These are phyloP conservation scores for Hydropsyche betteni DNA, from an alignment of 2,888 invertebrate genomes.

Conservation along the genomic window DNA sequence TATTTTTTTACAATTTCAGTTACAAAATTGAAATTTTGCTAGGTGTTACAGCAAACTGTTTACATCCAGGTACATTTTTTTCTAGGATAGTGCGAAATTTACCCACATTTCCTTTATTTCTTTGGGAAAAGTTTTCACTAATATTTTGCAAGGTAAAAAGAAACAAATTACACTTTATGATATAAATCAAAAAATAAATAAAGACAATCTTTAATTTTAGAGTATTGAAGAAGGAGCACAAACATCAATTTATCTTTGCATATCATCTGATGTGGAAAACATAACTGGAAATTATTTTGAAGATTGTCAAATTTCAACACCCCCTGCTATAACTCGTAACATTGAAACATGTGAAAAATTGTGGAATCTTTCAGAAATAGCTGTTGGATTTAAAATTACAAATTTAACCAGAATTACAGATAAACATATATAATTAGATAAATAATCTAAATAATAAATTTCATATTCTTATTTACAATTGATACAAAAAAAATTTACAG, in stretches of 20 bases:
- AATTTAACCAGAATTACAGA: background rate
- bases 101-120: constrained; percentile 60
- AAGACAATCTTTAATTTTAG: constrained; percentile 61
- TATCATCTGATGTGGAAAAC: constrained; percentile 66
- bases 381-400: constrained; percentile 56
- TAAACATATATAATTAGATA: background rate
- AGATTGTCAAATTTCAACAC: constrained; percentile 64
- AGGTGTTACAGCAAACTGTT: constrained; percentile 73
- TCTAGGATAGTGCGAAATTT: constrained; percentile 73
- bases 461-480: too few relatives aligned
- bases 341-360: constrained; percentile 66
- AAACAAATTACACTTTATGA: too few relatives aligned
- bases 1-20: background rate
- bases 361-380: constrained; percentile 72
- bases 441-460: too few relatives aligned
- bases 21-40: constrained; percentile 46
- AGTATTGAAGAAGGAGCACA: constrained; percentile 72
- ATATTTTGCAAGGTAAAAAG: constrained; percentile 43
- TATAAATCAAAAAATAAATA: background rate
- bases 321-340: constrained; percentile 66
- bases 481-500: too few relatives aligned
- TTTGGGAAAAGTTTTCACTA: constrained; percentile 26
- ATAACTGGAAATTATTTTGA: constrained; percentile 74
- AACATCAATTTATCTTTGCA: constrained; percentile 68
- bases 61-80: constrained; percentile 76